phyloP scores from a whole-genome alignment of 2,797 vertebrate genomes.

The Acanthis flammea region DNA sequence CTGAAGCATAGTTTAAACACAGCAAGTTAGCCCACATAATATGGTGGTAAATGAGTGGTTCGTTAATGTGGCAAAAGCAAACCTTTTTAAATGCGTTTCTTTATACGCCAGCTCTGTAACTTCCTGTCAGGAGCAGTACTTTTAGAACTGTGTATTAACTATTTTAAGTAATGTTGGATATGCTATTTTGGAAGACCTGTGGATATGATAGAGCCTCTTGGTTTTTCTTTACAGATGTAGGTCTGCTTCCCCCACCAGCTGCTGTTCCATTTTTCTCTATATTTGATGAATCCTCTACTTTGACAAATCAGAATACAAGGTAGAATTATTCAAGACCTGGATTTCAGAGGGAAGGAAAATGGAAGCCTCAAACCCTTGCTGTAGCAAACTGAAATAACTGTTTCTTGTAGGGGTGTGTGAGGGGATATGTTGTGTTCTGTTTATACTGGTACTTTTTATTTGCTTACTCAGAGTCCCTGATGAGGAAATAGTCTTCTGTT shows the following conservation, averaged over 20 bases:
- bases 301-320: slow-evolving; percentile 62
- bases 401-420: background rate
- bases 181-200: background rate
- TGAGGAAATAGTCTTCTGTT: background rate
- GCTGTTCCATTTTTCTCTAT: slow-evolving; percentile 64
- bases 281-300: slow-evolving; percentile 74
- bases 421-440: background rate
- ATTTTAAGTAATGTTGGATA: background rate
- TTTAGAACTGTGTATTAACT: background rate
- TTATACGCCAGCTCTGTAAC: background rate
- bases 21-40: background rate
- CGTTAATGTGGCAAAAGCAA: background rate
- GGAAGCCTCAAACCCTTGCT: background rate
- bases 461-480: background rate
- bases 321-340: background rate
- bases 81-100: background rate
- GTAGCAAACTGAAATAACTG: background rate
- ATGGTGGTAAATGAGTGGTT: background rate
- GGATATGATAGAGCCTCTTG: background rate
- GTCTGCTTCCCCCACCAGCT: background rate
- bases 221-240: background rate
- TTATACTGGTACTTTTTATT: background rate
- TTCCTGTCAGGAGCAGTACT: background rate
- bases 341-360: background rate
- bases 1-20: background rate